Base-by-base conservation (phyloP, 1,140 invertebrate species). In the Probaryconus sp. region DNA sequence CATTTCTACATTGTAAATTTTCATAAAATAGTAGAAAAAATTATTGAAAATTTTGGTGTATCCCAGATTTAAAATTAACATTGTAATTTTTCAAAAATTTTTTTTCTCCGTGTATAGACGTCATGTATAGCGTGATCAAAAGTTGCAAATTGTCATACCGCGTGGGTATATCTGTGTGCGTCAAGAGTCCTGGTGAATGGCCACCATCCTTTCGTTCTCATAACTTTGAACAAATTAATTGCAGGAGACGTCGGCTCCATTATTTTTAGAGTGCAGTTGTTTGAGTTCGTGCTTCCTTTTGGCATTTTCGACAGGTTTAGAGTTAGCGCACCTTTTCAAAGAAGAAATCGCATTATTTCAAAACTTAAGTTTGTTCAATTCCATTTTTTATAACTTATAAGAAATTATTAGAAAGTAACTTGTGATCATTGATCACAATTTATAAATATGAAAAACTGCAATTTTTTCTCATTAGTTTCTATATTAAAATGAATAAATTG, bases 131-230 rank as follows among this genome's bases (percentile, higher is more conserved):
- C 50, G 35, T 50, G 64, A 65, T 43, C 14, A 0, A 47, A 63
- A 63, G 42, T 31, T 45, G 50, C 16, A 61, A 73, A 75, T 63
- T 24, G 17, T 68, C 81, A 83, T 80, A 91, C 90, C 56, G 88
- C 85, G 45, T 82, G 81, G 6, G 85, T 60, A 26, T 83, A 80
- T 20, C 80, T 76, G 28, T 84, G 86, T 0, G 72, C 80, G 3
- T 80, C 72, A 6, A 77, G 65, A 30, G 76, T 89, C 35, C 87
- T 88, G 24, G 79, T 85, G 74, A 93, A 92, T 30, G 95, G 95
- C 94, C 95, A 97, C 95, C 95, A 97, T 1, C 93, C 95, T 78
- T 90, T 91, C 2, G 92, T 90, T 33, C 91, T 85, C 77, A 90
- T 90, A 18, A 92, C 86, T 83, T 92, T 92, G 82, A 97, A 97